Evolutionary conservation across 2,888 invertebrate species (phyloP), one percentile per base, ranked within the genome.

Genomic region (Melipona bicolor): DNA sequence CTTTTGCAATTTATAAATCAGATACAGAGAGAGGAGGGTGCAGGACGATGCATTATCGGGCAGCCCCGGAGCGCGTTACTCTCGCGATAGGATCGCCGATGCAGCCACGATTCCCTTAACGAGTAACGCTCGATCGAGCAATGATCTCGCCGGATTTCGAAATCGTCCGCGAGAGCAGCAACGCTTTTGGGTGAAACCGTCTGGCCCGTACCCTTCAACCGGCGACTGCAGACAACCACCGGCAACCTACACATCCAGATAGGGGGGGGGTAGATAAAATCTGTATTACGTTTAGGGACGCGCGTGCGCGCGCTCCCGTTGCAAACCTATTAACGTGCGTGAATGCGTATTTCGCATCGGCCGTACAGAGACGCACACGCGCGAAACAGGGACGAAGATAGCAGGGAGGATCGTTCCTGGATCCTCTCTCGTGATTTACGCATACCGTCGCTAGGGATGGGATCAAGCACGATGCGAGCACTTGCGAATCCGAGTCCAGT

Each of bases 211-310:
- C 85, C 88, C 87, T 86, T 24, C 76, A 61, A 50, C 64, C 36
- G 56, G 9, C 27, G 17, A 27, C 17, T 52, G 77, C 59, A 73
- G 77, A 59, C 76, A 49, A 54, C 67, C 68, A 65, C 49, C 27
- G 21, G 11, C 36, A n/a, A 21, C 50, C 3, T 36, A 52, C 27
- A 11, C 43, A 43, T 43, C 43, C 36, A 36, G 32, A 32, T 27
- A 27, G 27, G 27, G 19, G 19, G 87, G 89, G 90, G 88, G 88
- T 87, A 91, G 93, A 93, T 92, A 93, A 92, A 92, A 93, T 93
- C 93, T 90, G 90, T 89, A 92, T 91, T 90, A 88, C 91, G 89
- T 91, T 92, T 88, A 91, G 90, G 88, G 89, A 87, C 90, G 89
- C 90, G 89, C 43, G 67, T 67, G 59, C 27, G 21, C 49, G 43